Evolutionary conservation across 2,888 invertebrate genomes (phyloP).

Genomic region (Oligia fasciuncula): DNA sequence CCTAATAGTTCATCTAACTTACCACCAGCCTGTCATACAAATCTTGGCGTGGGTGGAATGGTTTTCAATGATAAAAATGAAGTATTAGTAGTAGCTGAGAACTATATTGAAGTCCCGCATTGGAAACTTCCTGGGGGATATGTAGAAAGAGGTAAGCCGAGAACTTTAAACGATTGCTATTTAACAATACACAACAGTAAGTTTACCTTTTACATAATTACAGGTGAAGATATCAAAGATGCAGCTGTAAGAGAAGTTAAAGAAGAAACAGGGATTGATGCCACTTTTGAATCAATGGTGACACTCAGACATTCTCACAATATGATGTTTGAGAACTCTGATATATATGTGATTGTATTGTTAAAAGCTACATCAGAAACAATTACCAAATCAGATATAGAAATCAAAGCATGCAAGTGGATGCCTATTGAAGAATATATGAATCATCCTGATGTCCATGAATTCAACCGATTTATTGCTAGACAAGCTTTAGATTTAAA

Average conservation of each 20-base stretch:
- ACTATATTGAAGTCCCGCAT: constrained; percentile 89
- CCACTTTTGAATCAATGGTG: constrained; percentile 94
- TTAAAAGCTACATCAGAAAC: constrained; percentile 91
- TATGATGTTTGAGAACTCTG: constrained; percentile 95
- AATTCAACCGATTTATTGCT: constrained; percentile 92
- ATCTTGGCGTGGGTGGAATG: constrained; percentile 95
- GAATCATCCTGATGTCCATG: constrained; percentile 92
- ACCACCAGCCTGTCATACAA: constrained; percentile 95
- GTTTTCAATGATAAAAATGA: constrained; percentile 94
- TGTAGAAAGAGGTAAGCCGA: constrained; percentile 93
- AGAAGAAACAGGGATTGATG: constrained; percentile 96
- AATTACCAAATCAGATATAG: constrained; percentile 93
- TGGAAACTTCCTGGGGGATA: constrained; percentile 99
- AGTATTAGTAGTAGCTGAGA: constrained; percentile 95
- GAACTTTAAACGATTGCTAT: background rate
- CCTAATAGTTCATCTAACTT: constrained; percentile 91
- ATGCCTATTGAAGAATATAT: constrained; percentile 94
- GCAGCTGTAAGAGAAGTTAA: constrained; percentile 96
- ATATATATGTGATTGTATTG: constrained; percentile 95
- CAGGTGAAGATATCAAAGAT: constrained; percentile 95
- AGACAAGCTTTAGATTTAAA: constrained; percentile 92
- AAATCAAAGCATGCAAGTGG: constrained; percentile 95
- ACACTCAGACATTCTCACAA: constrained; percentile 94
- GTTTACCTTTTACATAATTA: constrained; percentile 58
- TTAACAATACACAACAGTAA: background rate